Percentiles rank a stretch among this genome's conserved stretches.
phyloP scores from a whole-genome alignment of 2,797 vertebrate genomes.

The Podargus strigoides region DNA sequence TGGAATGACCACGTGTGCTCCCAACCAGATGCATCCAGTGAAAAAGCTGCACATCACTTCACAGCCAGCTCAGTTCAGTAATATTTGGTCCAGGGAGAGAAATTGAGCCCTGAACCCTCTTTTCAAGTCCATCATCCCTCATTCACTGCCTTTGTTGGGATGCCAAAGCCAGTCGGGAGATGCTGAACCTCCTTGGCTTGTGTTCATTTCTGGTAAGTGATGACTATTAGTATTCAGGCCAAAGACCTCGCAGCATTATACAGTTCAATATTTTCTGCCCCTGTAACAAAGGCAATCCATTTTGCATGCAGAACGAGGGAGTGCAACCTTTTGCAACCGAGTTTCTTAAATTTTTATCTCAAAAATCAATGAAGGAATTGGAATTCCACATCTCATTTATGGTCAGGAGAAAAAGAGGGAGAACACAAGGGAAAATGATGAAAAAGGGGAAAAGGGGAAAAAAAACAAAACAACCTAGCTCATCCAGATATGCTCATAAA shows the following conservation, averaged over 20 bases:
- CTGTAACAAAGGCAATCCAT: slow-evolving; percentile 56
- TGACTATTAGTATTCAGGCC: slow-evolving; percentile 62
- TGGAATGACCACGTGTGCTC: rapidly evolving
- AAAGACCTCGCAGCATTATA: slow-evolving; percentile 18
- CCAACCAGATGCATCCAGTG: background rate
- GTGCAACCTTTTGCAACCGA: slow-evolving; percentile 45
- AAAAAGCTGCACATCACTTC: background rate
- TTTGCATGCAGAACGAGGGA: slow-evolving; percentile 26
- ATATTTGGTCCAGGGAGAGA: background rate
- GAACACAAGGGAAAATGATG: background rate
- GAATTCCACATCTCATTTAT: slow-evolving; percentile 10
- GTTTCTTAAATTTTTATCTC: slow-evolving; percentile 66
- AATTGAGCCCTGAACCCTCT: background rate
- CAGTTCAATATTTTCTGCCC: slow-evolving; percentile 58
- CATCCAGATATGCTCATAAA: slow-evolving; percentile 14
- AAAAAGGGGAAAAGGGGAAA: background rate
- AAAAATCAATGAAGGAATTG: slow-evolving; percentile 35
- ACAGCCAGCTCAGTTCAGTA: background rate
- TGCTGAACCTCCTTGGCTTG: slow-evolving; percentile 7
- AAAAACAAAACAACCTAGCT: background rate
- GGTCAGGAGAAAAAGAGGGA: background rate
- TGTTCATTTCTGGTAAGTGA: slow-evolving; percentile 40
- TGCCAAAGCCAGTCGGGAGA: background rate
- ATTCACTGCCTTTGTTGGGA: background rate
- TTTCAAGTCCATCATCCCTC: background rate